Evolutionary conservation across 2,888 invertebrate genomes (phyloP).

Genomic region (Dexiosoma caninum): DNA sequence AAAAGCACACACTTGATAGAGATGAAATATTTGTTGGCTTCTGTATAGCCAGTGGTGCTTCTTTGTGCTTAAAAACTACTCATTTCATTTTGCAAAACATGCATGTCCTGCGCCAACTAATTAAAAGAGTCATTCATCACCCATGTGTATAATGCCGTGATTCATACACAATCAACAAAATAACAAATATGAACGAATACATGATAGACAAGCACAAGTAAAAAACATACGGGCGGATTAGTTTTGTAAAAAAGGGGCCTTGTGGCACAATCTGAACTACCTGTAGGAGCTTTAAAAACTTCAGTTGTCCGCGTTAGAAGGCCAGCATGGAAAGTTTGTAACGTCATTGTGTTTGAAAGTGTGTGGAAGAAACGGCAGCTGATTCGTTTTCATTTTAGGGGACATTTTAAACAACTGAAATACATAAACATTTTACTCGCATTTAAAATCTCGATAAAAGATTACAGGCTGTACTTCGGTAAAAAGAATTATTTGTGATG

Average conservation of each 20-base stretch:
- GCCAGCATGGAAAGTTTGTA: too few relatives aligned
- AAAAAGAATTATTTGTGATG: too few relatives aligned
- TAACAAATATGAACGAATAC: conserved; percentile 25
- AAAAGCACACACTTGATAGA: conserved; percentile 16
- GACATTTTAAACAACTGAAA: too few relatives aligned
- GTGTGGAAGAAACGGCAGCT: too few relatives aligned
- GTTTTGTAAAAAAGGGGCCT: not conserved
- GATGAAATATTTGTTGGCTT: conserved; percentile 14
- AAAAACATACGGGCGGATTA: not conserved
- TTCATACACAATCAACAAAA: conserved; percentile 50
- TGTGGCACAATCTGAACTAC: too few relatives aligned
- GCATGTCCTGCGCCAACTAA: conserved; percentile 78
- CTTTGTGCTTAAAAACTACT: conserved; percentile 33
- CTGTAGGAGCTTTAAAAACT: too few relatives aligned
- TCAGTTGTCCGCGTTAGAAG: too few relatives aligned
- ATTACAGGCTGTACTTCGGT: too few relatives aligned
- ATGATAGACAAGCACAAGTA: conserved; percentile 4
- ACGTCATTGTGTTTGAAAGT: too few relatives aligned
- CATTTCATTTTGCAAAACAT: conserved; percentile 73
- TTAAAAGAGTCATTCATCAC: conserved; percentile 78
- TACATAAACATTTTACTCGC: too few relatives aligned
- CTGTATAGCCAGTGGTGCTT: not conserved
- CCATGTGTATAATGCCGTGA: conserved; percentile 67
- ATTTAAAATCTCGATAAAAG: too few relatives aligned
- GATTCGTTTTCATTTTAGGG: too few relatives aligned